Evolutionary conservation across 2,113 vertebrate genomes (phyloP).

Genomic region (Carlito syrichta): DNA sequence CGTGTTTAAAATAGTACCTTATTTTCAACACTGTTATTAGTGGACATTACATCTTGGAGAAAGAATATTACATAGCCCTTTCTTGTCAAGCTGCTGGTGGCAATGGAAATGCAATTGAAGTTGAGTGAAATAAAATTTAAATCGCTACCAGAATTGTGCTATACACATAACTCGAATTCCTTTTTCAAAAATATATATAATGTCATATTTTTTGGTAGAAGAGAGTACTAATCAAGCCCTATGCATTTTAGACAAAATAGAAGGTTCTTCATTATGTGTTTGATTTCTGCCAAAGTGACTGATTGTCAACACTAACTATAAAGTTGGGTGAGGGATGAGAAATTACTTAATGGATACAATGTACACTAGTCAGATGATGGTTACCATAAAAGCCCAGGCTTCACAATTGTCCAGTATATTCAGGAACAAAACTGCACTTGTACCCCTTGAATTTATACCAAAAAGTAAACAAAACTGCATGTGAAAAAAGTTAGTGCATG

Average conservation of each 20-base stretch:
- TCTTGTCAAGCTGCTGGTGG: neutral
- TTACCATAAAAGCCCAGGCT: too few relatives aligned
- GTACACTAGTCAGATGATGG: too few relatives aligned
- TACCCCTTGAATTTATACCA: too few relatives aligned
- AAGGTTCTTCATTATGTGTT: constrained; percentile 8
- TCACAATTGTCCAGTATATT: too few relatives aligned
- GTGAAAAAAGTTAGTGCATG: neutral
- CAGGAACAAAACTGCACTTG: too few relatives aligned
- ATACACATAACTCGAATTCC: neutral
- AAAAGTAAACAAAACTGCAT: too few relatives aligned
- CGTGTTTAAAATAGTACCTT: neutral
- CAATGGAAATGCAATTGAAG: neutral
- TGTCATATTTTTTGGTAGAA: neutral
- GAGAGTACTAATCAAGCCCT: neutral
- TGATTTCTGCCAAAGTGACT: constrained; percentile 9
- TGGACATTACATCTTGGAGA: neutral
- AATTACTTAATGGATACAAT: too few relatives aligned
- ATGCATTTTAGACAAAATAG: neutral
- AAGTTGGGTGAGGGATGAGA: too few relatives aligned
- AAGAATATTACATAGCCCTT: neutral
- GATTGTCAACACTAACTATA: neutral
- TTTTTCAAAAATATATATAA: neutral
- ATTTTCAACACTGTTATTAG: neutral
- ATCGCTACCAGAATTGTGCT: neutral
- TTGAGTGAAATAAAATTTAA: constrained; percentile 17